phyloP scores from a whole-genome alignment of 2,888 invertebrate genomes.

The Aethes cnicana region DNA sequence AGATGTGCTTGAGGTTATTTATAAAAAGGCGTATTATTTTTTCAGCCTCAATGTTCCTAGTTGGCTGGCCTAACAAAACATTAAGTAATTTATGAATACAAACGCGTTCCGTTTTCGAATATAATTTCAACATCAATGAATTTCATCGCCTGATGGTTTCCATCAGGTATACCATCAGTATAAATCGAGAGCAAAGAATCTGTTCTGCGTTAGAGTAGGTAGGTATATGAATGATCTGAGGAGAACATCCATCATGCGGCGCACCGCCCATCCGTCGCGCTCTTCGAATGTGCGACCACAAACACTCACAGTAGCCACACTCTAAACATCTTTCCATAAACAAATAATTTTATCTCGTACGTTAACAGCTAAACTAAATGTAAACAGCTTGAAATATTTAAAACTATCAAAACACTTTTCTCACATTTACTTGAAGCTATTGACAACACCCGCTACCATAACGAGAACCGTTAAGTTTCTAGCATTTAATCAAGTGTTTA shows the following conservation, averaged over 20 bases:
- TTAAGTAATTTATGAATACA: conserved; percentile 16
- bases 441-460: conserved; percentile 8
- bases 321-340: conserved; percentile 22
- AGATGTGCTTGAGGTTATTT: not conserved
- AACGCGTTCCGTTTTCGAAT: conserved; percentile 18
- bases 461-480: conserved; percentile 28
- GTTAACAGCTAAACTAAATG: conserved; percentile 22
- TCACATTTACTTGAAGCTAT: conserved; percentile 7
- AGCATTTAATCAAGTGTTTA: conserved; percentile 23
- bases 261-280: conserved; percentile 33
- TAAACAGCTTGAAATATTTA: conserved; percentile 15
- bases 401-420: conserved; percentile 7
- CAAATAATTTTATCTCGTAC: conserved; percentile 21
- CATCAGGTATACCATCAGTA: conserved; percentile 50
- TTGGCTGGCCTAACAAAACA: conserved; percentile 13
- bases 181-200: conserved; percentile 49
- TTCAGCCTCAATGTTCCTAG: conserved; percentile 11
- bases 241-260: conserved; percentile 55
- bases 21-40: conserved; percentile 9
- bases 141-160: conserved; percentile 51
- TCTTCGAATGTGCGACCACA: conserved; percentile 36
- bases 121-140: conserved; percentile 59
- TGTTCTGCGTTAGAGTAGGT: conserved; percentile 55
- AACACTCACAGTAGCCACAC: conserved; percentile 24
- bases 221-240: conserved; percentile 55